Evolutionary conservation across 2,113 vertebrate genomes (phyloP), one percentile per base, ranked within the genome.

Genomic region (Chionomys nivalis): DNA sequence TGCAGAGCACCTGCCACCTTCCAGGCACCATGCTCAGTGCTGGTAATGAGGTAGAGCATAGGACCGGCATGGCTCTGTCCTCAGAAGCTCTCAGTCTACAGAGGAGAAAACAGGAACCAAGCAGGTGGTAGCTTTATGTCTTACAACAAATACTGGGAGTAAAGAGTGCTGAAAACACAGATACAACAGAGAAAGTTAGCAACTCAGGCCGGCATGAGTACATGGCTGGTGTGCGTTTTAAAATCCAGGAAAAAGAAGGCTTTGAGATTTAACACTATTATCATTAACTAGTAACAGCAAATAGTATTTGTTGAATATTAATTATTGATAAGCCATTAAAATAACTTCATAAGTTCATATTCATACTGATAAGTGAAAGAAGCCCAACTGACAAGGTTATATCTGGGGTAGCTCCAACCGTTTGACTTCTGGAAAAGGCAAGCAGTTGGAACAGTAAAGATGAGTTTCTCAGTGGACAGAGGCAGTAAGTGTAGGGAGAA

Each of bases 381-480:
- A 90, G 11, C 1, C 11, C 39, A 73, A 77, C 11, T 73, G 52
- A 92, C 70, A 87, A 72, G 28, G 8, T 21, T 26, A 1, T 0
- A 33, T 76, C n/a, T 17, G 26, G 0, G n/a, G 19, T 19, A 26
- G 58, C 58, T 94, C n/a, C 39, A 86, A 89, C 24, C 36, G 0
- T 49, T 7, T 76, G 36, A 70, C 13, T 87, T 92, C 31, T 95
- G 47, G 36, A 85, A 63, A 90, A 70, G 47, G 14, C 0, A 47
- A 81, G 78, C 23, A 36, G 11, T 73, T 17, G 55, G 78, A 39
- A 90, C 1, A 31, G 49, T 81, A 79, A 75, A 61, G 61, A 83
- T 73, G 7, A 1, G 3, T 14, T 39, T 16, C 39, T 33, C 0
- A 1, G 52, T 44, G 23, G 23, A 2, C 3, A 1, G 31, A 75